Evolutionary conservation across 2,797 vertebrate species (phyloP).

Genomic region (Sylvia borin): DNA sequence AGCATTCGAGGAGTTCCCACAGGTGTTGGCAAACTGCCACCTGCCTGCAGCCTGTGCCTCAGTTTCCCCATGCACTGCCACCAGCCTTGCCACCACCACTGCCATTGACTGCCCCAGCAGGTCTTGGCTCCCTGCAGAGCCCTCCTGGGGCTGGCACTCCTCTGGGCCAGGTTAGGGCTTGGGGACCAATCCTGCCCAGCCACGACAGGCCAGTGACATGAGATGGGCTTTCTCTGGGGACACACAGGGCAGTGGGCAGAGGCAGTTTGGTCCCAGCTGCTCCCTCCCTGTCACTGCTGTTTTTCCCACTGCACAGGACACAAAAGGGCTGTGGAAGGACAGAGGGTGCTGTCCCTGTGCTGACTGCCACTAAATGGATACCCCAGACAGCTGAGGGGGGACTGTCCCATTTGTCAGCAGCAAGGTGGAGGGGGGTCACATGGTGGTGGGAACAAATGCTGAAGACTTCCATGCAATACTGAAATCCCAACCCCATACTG

Average conservation of each 20-base stretch:
- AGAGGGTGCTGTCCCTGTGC: background rate
- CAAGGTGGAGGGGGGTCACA: background rate
- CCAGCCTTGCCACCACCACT: fast-evolving
- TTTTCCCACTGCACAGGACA: background rate
- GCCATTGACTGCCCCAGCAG: background rate
- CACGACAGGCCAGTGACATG: background rate
- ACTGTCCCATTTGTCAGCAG: background rate
- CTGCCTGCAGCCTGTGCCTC: background rate
- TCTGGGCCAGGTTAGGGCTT: background rate
- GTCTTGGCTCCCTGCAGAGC: background rate
- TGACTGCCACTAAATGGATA: background rate
- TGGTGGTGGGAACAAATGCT: background rate
- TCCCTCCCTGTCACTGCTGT: background rate
- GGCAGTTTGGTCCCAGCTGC: background rate
- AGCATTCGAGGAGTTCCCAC: fast-evolving
- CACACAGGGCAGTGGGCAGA: background rate
- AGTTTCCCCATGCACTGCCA: background rate
- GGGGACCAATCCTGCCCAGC: fast-evolving
- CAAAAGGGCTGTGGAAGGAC: background rate
- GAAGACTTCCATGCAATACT: background rate
- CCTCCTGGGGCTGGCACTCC: background rate
- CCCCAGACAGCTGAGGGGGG: background rate
- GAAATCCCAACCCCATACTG: background rate
- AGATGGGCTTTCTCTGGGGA: background rate
- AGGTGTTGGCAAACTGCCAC: background rate